Percentiles rank a stretch among this genome's conserved stretches.
phyloP scores from a whole-genome alignment of 2,113 vertebrate genomes.

The Xiphorhynchus elegans region DNA sequence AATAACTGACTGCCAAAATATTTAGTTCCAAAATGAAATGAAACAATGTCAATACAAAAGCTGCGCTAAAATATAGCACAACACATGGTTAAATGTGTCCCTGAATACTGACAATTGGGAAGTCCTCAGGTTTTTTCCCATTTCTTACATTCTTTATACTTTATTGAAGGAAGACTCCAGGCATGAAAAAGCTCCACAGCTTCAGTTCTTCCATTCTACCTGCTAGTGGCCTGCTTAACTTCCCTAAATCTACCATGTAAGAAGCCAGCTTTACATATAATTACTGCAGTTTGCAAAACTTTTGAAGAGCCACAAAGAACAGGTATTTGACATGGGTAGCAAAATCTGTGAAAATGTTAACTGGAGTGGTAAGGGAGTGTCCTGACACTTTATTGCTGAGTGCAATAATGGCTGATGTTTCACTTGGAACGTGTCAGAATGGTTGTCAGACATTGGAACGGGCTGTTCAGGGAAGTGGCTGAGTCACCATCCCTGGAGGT shows the following conservation, averaged over 20 bases:
- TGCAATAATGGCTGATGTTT: slow-evolving; percentile 33
- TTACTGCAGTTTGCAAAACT: not conserved
- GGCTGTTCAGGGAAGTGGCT: not conserved
- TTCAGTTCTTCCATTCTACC: not conserved
- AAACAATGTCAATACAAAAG: not conserved
- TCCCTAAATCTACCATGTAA: not conserved
- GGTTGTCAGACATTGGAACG: not conserved
- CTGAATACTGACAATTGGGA: not conserved
- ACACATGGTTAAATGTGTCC: not conserved
- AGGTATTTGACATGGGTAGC: not conserved
- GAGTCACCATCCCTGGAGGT: not conserved
- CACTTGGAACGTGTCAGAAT: not conserved
- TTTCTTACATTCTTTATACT: not conserved
- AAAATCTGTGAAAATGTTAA: not conserved
- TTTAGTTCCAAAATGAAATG: not conserved
- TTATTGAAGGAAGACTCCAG: not conserved
- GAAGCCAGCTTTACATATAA: not conserved
- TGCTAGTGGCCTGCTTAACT: not conserved
- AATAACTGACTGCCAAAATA: slow-evolving; percentile 15
- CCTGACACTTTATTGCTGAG: not conserved
- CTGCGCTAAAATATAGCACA: not conserved
- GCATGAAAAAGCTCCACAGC: not conserved
- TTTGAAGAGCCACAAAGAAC: not conserved
- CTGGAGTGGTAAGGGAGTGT: not conserved
- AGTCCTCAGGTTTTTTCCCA: not conserved